Conservation (phyloP, 2,113 vertebrate species). For the Vidua macroura region DNA sequence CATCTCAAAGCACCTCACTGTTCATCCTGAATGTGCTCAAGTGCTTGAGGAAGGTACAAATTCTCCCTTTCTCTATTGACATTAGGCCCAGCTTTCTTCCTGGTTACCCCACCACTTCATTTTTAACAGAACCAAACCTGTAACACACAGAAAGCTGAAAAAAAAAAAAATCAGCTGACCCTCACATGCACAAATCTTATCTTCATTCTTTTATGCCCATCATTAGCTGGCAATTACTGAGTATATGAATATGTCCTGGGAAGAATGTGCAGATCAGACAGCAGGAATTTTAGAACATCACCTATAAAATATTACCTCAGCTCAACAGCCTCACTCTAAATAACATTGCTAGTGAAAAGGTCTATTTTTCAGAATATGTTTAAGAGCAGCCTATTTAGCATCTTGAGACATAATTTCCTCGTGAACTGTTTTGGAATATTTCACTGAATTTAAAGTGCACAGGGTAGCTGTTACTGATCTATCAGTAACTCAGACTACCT, state of each 20-base stretch:
- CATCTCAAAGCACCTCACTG: not conserved
- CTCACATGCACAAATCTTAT: not conserved
- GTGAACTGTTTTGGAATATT: not conserved
- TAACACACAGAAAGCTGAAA: not conserved
- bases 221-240: not conserved
- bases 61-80: not conserved
- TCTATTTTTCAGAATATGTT: not conserved
- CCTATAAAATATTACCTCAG: not conserved
- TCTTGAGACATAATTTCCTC: not conserved
- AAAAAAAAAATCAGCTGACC: not conserved
- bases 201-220: not conserved
- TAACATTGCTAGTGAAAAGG: not conserved
- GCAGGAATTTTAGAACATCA: not conserved
- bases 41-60: not conserved
- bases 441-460: not conserved
- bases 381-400: not conserved
- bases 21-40: not conserved
- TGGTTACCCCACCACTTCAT: not conserved
- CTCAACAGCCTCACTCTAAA: not conserved
- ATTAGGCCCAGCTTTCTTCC: not conserved
- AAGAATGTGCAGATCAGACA: not conserved
- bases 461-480: not conserved
- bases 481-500: not conserved
- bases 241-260: not conserved
- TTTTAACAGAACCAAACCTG: not conserved